Conservation (phyloP, 2,797 vertebrate genomes). For the Gymnothorax reevesii region DNA sequence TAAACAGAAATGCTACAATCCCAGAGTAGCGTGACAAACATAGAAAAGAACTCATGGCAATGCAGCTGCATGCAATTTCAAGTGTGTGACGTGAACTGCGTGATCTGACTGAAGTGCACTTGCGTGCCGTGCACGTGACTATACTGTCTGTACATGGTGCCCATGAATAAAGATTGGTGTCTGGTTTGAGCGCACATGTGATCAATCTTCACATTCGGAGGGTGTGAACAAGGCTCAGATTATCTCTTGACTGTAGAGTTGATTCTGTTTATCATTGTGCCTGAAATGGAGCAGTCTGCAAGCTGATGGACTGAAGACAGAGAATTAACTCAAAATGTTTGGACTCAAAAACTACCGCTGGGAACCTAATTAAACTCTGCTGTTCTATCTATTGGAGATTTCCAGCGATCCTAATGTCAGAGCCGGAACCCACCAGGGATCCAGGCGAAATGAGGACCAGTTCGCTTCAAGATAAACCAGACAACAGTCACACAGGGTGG, state of each 20-base stretch:
- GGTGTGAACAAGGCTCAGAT: background rate
- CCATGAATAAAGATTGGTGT: background rate
- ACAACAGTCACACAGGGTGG: background rate
- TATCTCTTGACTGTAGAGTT: background rate
- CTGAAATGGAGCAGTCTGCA: background rate
- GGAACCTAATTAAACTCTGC: background rate
- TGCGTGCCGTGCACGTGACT: too few relatives aligned
- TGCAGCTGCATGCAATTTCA: background rate
- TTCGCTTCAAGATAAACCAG: background rate
- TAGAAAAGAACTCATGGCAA: background rate
- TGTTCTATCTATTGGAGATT: background rate
- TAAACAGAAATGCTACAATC: background rate
- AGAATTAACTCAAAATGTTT: background rate
- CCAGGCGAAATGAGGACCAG: background rate
- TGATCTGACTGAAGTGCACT: background rate
- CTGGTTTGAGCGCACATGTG: background rate
- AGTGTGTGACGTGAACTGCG: background rate
- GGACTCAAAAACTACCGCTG: background rate
- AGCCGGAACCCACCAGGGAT: background rate
- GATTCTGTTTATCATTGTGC: background rate
- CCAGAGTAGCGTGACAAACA: background rate
- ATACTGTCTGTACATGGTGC: background rate
- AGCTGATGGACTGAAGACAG: background rate
- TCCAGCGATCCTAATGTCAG: background rate
- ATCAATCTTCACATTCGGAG: background rate